Conservation (phyloP, 2,797 vertebrate species). For the Alauda arvensis region DNA sequence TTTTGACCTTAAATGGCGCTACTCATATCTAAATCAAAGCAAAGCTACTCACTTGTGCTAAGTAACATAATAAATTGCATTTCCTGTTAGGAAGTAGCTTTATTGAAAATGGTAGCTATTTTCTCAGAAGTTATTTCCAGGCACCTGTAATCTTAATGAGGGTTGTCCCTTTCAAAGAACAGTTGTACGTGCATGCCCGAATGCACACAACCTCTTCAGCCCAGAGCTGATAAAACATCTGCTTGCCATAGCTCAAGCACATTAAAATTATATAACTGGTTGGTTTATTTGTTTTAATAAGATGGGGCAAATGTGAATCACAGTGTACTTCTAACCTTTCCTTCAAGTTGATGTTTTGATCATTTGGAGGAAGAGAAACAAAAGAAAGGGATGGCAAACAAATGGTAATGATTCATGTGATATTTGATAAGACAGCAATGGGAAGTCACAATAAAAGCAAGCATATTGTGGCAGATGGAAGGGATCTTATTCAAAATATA, state of each 20-base stretch:
- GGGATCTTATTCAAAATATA: constrained; percentile 67
- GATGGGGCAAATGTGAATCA: constrained; percentile 62
- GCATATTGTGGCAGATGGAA: constrained; percentile 74
- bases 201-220: constrained; percentile 67
- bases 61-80: constrained; percentile 68
- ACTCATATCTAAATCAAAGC: constrained; percentile 7
- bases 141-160: constrained; percentile 80
- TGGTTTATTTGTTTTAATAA: constrained; percentile 74
- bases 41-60: constrained; percentile 56
- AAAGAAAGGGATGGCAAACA: constrained; percentile 72
- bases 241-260: constrained; percentile 69
- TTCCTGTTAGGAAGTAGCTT: constrained; percentile 70
- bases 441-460: constrained; percentile 76
- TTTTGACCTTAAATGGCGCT: not conserved
- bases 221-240: constrained; percentile 81
- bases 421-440: constrained; percentile 75
- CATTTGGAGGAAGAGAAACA: constrained; percentile 77
- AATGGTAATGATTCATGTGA: constrained; percentile 70
- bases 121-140: constrained; percentile 71
- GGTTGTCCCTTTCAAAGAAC: constrained; percentile 77
- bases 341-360: constrained; percentile 79
- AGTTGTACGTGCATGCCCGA: constrained; percentile 70
- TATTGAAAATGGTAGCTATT: constrained; percentile 74
- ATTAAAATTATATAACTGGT: constrained; percentile 45
- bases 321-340: constrained; percentile 71